phyloP scores from a whole-genome alignment of 92 coral and sea anemone genomes.

The Palythoa grandiflora region DNA sequence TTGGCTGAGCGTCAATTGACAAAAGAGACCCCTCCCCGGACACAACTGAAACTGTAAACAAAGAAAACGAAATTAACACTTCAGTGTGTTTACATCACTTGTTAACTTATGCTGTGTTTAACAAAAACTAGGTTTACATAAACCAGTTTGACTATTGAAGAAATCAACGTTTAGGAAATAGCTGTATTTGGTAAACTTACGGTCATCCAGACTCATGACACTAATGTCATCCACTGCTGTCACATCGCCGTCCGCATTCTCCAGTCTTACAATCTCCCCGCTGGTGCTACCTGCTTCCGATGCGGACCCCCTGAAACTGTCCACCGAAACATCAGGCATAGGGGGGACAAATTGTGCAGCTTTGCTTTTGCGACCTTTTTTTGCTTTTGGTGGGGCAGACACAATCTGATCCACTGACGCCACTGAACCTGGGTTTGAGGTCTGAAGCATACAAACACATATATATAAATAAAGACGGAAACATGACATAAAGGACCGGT shows the following conservation, averaged over 20 bases:
- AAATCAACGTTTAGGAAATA: too few species aligned
- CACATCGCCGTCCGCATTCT: slow-evolving; percentile 70
- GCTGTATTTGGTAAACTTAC: slow-evolving; percentile 54
- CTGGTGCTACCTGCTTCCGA: slow-evolving; percentile 94
- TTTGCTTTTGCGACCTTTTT: slow-evolving; percentile 98
- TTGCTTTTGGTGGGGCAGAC: slow-evolving; percentile 87
- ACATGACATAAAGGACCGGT: too few species aligned
- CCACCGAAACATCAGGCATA: slow-evolving; percentile 78
- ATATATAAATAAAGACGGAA: not conserved
- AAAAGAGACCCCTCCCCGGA: slow-evolving; percentile 84
- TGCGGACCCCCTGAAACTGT: slow-evolving; percentile 74
- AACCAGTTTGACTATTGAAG: too few species aligned
- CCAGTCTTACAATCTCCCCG: slow-evolving; percentile 82
- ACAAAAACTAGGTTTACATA: too few species aligned
- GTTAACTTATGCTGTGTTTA: too few species aligned
- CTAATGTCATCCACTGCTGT: slow-evolving; percentile 92
- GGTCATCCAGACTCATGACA: slow-evolving; percentile 95
- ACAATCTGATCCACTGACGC: slow-evolving; percentile 46
- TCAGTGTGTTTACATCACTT: too few species aligned
- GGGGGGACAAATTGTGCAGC: slow-evolving; percentile 88
- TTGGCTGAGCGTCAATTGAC: slow-evolving; percentile 69
- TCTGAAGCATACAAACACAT: not conserved
- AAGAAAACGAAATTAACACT: too few species aligned
- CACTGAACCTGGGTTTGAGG: slow-evolving; percentile 37
- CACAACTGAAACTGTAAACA: slow-evolving; percentile 82